Evolutionary conservation across 2,888 invertebrate genomes (phyloP).

Genomic region (Octonoba sinensis): DNA sequence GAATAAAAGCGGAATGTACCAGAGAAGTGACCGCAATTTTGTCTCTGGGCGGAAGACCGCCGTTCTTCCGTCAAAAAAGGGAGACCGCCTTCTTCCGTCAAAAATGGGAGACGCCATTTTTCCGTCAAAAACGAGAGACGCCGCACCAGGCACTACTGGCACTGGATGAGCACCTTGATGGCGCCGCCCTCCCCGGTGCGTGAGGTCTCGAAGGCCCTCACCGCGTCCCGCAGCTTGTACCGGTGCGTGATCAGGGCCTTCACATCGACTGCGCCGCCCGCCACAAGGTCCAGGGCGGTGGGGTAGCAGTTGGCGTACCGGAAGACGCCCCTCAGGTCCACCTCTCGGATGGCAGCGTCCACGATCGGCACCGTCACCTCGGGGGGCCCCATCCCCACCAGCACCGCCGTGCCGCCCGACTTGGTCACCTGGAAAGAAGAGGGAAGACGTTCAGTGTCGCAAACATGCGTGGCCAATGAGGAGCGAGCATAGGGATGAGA

Average conservation of each 20-base stretch:
- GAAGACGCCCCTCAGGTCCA: slow-evolving; percentile 93
- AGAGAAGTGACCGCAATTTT: too few species aligned
- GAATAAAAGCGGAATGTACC: too few species aligned
- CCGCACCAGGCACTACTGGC: not conserved
- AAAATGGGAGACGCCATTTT: too few species aligned
- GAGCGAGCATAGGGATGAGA: too few species aligned
- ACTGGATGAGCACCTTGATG: slow-evolving; percentile 78
- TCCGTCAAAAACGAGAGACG: too few species aligned
- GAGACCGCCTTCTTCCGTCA: too few species aligned
- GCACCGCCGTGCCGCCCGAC: slow-evolving; percentile 86
- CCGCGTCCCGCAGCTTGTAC: slow-evolving; percentile 81
- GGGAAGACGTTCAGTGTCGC: not conserved
- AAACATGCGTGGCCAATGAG: too few species aligned
- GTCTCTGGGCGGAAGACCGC: too few species aligned
- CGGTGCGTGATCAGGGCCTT: slow-evolving; percentile 88
- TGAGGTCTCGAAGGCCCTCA: slow-evolving; percentile 86
- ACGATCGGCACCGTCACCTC: slow-evolving; percentile 86
- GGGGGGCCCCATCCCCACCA: slow-evolving; percentile 88
- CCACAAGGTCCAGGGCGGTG: slow-evolving; percentile 82
- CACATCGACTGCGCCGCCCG: slow-evolving; percentile 82
- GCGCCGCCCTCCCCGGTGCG: slow-evolving; percentile 77
- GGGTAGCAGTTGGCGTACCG: slow-evolving; percentile 91
- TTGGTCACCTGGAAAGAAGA: slow-evolving; percentile 80
- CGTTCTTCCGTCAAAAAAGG: too few species aligned
- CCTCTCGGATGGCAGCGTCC: slow-evolving; percentile 84